Conservation (phyloP, 1,140 invertebrate species). For the Penaeus chinensis region DNA sequence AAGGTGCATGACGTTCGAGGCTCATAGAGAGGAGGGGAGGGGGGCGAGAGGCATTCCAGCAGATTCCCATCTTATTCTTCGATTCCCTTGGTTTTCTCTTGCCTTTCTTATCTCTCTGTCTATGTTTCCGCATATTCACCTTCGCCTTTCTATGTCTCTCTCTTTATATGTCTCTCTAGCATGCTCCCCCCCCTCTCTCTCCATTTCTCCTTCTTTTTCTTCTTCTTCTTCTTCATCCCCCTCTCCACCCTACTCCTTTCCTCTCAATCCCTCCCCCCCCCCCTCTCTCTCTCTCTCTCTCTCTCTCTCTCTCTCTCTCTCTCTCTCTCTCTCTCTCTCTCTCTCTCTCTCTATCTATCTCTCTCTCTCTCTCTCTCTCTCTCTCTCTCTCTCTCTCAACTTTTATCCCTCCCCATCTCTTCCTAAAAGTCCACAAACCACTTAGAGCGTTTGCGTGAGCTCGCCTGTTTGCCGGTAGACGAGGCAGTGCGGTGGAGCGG, state of each 20-base stretch:
- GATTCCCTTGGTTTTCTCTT: background rate
- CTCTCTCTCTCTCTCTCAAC: background rate
- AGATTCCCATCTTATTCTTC: background rate
- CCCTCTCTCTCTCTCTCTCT: background rate
- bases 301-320: background rate
- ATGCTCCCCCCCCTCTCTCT: background rate
- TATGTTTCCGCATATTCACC: too few relatives aligned
- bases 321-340: too few relatives aligned
- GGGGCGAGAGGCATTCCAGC: slow-evolving; percentile 6
- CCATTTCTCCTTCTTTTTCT: background rate
- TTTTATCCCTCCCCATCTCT: too few relatives aligned
- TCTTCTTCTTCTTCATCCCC: background rate
- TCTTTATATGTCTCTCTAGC: background rate
- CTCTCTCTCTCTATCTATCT: background rate
- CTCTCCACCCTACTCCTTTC: background rate
- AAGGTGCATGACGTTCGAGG: too few relatives aligned
- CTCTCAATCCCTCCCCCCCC: background rate
- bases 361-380: background rate
- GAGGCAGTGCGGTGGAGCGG: too few relatives aligned
- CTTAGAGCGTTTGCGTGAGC: too few relatives aligned
- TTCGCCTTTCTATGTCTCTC: background rate
- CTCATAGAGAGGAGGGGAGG: background rate
- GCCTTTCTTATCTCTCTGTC: background rate
- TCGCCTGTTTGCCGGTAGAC: too few relatives aligned
- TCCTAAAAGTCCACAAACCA: too few relatives aligned